phyloP scores from a whole-genome alignment of 2,113 vertebrate species.

The Manacus vitellinus region DNA sequence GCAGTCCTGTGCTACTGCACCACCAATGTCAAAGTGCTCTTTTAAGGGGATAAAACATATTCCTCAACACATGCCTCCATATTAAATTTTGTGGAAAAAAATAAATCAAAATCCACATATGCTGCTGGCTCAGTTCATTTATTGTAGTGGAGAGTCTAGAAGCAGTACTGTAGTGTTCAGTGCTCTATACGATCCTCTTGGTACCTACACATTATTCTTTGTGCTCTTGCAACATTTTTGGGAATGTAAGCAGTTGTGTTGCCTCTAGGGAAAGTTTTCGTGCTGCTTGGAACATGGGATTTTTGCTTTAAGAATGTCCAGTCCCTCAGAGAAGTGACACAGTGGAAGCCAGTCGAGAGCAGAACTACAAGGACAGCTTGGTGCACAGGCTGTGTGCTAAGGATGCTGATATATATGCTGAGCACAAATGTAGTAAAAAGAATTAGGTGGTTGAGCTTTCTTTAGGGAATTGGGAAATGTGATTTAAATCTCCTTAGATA shows the following conservation, averaged over 20 bases:
- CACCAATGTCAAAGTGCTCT: accelerated
- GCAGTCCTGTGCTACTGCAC: neutral
- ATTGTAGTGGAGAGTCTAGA: neutral
- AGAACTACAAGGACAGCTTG: neutral
- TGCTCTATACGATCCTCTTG: neutral
- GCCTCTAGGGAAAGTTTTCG: neutral
- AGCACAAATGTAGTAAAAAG: neutral
- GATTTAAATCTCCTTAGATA: neutral
- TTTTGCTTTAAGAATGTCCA: neutral
- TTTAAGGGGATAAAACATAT: neutral
- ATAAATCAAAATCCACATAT: neutral
- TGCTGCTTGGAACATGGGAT: neutral
- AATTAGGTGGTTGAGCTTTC: neutral
- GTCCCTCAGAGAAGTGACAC: neutral
- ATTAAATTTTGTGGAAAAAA: neutral
- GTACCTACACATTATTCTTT: neutral
- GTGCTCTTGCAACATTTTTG: neutral
- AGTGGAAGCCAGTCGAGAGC: neutral
- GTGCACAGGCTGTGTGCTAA: neutral
- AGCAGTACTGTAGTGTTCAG: neutral
- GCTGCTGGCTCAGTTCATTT: neutral
- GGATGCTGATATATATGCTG: neutral
- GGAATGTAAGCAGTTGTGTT: neutral
- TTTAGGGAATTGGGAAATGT: neutral
- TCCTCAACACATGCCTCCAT: neutral